Evolutionary conservation across 92 coral and sea anemone genomes (phyloP), one percentile per base, ranked within the genome.

Genomic region (Zoanthus sansibaricus): DNA sequence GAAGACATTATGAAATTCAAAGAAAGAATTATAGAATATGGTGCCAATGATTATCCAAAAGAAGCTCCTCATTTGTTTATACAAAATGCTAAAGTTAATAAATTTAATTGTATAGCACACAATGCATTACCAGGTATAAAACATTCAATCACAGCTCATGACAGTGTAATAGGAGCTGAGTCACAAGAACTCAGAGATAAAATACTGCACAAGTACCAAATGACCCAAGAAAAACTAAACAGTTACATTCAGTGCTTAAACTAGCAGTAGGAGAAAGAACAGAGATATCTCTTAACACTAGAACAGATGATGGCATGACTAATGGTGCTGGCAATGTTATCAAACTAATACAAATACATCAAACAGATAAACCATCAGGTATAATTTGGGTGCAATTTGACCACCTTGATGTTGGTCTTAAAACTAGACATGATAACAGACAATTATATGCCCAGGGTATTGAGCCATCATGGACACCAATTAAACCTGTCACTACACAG

Each of bases 21-120:
- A 75, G 87, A 87, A 71, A 90, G 91, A 88, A 80, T 51, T 88
- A 80, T 82, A 68, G 66, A 61, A 15, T 61, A 15, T 15, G 25
- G 25, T 61, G 25, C n/a, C 25, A 15, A 70, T 85, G 44, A 77
- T 30, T 89, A 91, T 67, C 91, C 93, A 25, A 87, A 58, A 83
- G 82, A 75, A 87, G 88, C 78, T 51, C 88, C 93, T 25, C 93
- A 91, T 64, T 55, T 91, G 76, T 90, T 90, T 82, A 87, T 87
- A 67, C 93, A 90, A 82, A 90, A 90, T 90, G 91, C 87, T 59
- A 90, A 91, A 62, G 93, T 91, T 55, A 91, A 87, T 86, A 79
- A 90, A 66, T 90, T 90, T 55, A 91, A 91, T 87, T 91, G 75
- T 62, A 91, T 91, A 91, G 93, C 84, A 54, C 93, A 87, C 88